Evolutionary conservation across 2,113 vertebrate genomes (phyloP).

Genomic region (Axis porcinus): DNA sequence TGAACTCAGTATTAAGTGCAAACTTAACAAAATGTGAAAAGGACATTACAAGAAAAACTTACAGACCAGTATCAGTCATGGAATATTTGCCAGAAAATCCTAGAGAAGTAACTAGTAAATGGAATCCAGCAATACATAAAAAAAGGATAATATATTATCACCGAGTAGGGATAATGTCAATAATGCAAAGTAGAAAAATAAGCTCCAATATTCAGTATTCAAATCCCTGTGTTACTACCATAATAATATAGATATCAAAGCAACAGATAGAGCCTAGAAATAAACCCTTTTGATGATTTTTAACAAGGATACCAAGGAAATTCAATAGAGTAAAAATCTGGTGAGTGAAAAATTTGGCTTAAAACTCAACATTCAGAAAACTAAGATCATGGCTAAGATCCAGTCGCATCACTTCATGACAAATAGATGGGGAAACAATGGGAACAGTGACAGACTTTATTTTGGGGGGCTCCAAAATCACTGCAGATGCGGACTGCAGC

Average conservation of each 20-base stretch:
- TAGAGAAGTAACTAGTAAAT: neutral
- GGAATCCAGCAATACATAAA: neutral
- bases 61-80: neutral
- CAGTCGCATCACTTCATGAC: neutral
- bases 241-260: neutral
- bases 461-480: neutral
- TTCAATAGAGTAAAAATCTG: neutral
- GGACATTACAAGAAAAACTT: neutral
- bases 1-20: neutral
- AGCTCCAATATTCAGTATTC: neutral
- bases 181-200: neutral
- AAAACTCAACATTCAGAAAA: neutral
- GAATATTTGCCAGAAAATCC: neutral
- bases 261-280: neutral
- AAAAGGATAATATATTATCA: neutral
- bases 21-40: neutral
- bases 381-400: neutral
- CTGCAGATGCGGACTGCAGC: rapidly evolving
- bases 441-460: neutral
- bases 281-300: neutral
- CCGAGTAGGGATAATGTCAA: neutral
- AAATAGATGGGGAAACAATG: neutral
- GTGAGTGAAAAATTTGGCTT: neutral
- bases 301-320: neutral
- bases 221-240: neutral